These are phyloP conservation scores for Metaphire vulgaris DNA, from an alignment of 1,140 invertebrate genomes.

Conservation along the genomic window DNA sequence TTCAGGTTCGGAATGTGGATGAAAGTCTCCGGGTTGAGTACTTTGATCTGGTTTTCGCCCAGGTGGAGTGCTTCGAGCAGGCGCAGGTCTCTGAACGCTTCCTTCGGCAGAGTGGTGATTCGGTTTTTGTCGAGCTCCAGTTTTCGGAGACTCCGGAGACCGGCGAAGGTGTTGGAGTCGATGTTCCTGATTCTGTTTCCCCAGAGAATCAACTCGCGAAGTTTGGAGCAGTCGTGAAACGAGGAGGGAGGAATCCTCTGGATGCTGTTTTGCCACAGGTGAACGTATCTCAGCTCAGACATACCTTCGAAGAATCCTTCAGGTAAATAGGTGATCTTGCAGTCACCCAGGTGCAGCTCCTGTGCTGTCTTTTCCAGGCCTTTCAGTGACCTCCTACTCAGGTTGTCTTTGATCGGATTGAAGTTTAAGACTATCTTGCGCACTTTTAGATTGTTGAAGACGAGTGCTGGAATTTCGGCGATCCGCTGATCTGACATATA, in stretches of 20 bases:
- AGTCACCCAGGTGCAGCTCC: conserved; percentile 24
- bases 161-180: conserved; percentile 13
- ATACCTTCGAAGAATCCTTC: conserved; percentile 1
- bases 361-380: background rate
- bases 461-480: background rate
- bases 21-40: conserved; percentile 62
- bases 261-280: conserved; percentile 22
- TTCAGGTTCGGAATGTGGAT: conserved; percentile 62
- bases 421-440: conserved; percentile 25
- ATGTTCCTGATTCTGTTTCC: conserved; percentile 17
- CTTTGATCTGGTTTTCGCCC: conserved; percentile 62
- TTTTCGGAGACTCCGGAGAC: conserved; percentile 14
- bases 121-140: conserved; percentile 23
- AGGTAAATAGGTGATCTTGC: conserved; percentile 10
- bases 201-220: conserved; percentile 22
- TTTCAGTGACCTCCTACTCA: conserved; percentile 8
- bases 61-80: conserved; percentile 60
- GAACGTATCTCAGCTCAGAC: conserved; percentile 7
- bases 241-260: conserved; percentile 7
- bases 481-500: background rate
- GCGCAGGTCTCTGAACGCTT: conserved; percentile 16
- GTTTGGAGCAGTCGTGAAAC: conserved; percentile 10
- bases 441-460: conserved; percentile 15
- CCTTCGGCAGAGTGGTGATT: background rate
- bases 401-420: conserved; percentile 20